These are phyloP conservation scores for Drosophila multiciliata DNA, from an alignment of 2,888 invertebrate genomes.

Conservation along the genomic window DNA sequence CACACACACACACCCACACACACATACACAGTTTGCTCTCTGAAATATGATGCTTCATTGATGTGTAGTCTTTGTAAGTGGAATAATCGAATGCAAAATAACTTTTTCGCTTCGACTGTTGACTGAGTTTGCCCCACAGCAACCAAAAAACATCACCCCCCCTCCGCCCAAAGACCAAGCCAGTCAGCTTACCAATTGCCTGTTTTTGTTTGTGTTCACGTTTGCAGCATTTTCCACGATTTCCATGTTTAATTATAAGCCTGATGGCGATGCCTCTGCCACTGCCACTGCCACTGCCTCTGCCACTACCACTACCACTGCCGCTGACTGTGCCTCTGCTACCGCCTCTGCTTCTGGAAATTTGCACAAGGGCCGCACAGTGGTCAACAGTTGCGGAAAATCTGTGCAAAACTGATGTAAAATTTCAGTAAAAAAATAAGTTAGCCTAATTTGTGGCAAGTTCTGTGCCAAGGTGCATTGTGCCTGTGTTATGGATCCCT, in stretches of 20 bases:
- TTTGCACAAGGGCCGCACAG: slow-evolving; percentile 52
- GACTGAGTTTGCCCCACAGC: slow-evolving; percentile 12
- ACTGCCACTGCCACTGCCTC: neutral
- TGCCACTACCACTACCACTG: neutral
- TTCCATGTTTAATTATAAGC: slow-evolving; percentile 77
- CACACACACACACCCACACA: neutral
- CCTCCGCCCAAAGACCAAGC: neutral
- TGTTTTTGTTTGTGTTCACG: slow-evolving; percentile 52
- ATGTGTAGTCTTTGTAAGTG: slow-evolving; percentile 43
- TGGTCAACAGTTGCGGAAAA: neutral
- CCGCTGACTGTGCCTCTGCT: slow-evolving; percentile 24
- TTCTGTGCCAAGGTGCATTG: slow-evolving; percentile 47
- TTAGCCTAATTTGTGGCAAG: neutral
- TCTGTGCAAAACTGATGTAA: neutral
- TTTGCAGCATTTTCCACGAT: slow-evolving; percentile 75
- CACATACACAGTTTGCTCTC: neutral
- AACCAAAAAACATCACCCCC: neutral
- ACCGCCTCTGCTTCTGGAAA: slow-evolving; percentile 48
- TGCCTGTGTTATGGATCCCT: slow-evolving; percentile 41
- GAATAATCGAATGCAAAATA: slow-evolving; percentile 77
- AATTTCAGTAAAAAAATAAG: neutral
- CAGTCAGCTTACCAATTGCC: slow-evolving; percentile 12
- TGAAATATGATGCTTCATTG: slow-evolving; percentile 44
- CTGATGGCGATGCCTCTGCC: slow-evolving; percentile 38
- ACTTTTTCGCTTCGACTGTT: slow-evolving; percentile 61